Conservation (phyloP, 2,797 vertebrate species). For the Delichon dasypus region DNA sequence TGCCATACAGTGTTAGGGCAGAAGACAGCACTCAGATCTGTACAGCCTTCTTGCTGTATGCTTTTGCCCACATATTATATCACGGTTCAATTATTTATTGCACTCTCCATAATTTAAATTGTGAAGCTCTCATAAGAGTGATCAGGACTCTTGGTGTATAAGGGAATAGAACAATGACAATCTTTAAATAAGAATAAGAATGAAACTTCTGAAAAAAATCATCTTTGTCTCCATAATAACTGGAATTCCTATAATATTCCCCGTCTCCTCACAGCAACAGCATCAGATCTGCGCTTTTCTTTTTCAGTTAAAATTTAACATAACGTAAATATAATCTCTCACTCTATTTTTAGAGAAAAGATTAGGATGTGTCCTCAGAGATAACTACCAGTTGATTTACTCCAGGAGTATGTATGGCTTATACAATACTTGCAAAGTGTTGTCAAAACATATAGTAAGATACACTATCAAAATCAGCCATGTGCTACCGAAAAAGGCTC, state of each 20-base stretch:
- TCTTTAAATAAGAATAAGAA: neutral
- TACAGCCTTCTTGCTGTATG: neutral
- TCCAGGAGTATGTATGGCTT: neutral
- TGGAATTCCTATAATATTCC: neutral
- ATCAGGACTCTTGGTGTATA: neutral
- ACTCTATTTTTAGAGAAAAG: conserved; percentile 4
- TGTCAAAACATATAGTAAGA: conserved; percentile 1
- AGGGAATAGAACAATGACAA: neutral
- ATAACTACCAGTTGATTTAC: neutral
- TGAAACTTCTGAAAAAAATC: neutral
- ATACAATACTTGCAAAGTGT: neutral
- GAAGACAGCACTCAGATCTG: neutral
- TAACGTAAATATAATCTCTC: conserved; percentile 18
- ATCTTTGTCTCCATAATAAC: neutral
- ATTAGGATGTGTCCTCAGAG: neutral
- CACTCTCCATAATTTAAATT: neutral
- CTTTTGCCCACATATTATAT: neutral
- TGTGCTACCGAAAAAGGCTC: neutral
- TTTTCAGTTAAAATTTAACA: neutral
- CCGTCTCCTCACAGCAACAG: neutral
- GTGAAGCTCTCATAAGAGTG: neutral
- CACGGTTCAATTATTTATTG: neutral
- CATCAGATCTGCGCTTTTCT: neutral
- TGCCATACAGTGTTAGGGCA: neutral
- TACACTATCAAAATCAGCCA: neutral